phyloP scores from a whole-genome alignment of 2,113 vertebrate genomes.

The Ammodytes marinus region DNA sequence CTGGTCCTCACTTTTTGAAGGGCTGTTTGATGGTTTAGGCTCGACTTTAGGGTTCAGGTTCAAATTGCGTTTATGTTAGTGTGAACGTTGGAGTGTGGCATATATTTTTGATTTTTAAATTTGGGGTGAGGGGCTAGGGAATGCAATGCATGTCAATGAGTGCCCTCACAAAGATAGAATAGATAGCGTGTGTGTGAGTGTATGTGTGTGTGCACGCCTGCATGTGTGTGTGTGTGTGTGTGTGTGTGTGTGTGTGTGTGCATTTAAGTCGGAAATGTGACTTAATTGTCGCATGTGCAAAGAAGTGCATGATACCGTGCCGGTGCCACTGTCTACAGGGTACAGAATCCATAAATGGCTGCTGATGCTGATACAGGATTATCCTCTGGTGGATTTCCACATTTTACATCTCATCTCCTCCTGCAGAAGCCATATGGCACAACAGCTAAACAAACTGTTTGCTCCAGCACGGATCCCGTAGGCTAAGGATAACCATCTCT shows the following conservation, averaged over 20 bases:
- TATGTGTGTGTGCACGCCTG: too few species aligned
- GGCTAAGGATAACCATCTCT: constrained; percentile 36
- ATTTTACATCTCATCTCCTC: constrained; percentile 67
- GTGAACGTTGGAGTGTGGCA: too few species aligned
- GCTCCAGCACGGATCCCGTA: constrained; percentile 29
- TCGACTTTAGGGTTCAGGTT: too few species aligned
- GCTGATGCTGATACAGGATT: constrained; percentile 66
- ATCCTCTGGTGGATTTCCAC: constrained; percentile 67
- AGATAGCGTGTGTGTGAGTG: too few species aligned
- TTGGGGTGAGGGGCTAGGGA: too few species aligned
- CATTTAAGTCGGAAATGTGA: constrained; percentile 30
- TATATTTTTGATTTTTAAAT: too few species aligned
- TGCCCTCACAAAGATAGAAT: too few species aligned
- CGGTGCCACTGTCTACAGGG: constrained; percentile 17
- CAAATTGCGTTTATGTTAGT: too few species aligned
- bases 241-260: constrained; percentile 1
- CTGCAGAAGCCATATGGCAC: constrained; percentile 41
- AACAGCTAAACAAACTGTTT: constrained; percentile 53
- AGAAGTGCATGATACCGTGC: constrained; percentile 37
- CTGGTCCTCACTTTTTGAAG: too few species aligned
- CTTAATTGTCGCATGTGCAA: constrained; percentile 13
- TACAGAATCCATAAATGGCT: constrained; percentile 52
- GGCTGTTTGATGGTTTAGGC: too few species aligned
- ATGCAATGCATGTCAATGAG: too few species aligned
- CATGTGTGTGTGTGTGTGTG: too few species aligned